These are phyloP conservation scores for Hoplias malabaricus DNA, from an alignment of 2,113 vertebrate species.

Conservation along the genomic window DNA sequence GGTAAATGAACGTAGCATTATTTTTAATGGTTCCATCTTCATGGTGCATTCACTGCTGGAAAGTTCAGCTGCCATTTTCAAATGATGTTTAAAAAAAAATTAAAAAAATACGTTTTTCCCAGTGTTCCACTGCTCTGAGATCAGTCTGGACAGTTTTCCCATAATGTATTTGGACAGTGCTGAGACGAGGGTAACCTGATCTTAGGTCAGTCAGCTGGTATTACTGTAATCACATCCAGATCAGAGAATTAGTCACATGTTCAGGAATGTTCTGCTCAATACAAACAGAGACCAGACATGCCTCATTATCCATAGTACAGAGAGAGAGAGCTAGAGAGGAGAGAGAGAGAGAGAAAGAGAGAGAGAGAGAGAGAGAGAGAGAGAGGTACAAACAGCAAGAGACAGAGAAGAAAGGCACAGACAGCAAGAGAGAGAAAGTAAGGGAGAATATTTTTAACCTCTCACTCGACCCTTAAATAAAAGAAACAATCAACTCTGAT, in stretches of 20 bases:
- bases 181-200: neutral
- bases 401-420: no score
- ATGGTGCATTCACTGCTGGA: no score
- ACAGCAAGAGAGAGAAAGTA: no score
- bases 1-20: no score
- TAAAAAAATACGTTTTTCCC: neutral
- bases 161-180: neutral
- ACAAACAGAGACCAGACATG: constrained; percentile 66
- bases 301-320: constrained; percentile 66
- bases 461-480: constrained; percentile 65
- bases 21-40: no score
- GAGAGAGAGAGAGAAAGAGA: no score
- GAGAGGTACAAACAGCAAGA: no score
- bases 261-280: constrained; percentile 63
- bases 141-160: neutral
- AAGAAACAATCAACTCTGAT: constrained; percentile 72
- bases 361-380: no score
- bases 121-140: neutral
- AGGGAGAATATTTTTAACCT: constrained; percentile 80
- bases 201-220: constrained; percentile 53
- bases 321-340: constrained; percentile 69
- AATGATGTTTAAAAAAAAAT: neutral
- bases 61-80: neutral
- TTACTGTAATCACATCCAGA: constrained; percentile 53
- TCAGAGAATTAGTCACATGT: constrained; percentile 56